These are phyloP conservation scores for Coccyzus lansbergi DNA, from an alignment of 2,797 vertebrate species.

Conservation along the genomic window DNA sequence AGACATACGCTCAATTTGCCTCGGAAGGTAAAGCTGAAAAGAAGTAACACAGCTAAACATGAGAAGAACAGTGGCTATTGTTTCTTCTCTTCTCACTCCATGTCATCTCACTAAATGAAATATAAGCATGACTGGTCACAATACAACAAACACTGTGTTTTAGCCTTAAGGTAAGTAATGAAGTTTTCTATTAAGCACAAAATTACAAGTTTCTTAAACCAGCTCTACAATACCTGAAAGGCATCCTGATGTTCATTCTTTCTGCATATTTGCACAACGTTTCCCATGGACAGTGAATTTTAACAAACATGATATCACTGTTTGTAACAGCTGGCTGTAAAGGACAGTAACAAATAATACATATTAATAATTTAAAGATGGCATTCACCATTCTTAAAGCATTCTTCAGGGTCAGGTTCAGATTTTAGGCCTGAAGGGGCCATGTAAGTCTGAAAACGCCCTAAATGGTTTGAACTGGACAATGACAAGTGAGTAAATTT, in stretches of 20 bases:
- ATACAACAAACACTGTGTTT: background rate
- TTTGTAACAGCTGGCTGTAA: conserved; percentile 92
- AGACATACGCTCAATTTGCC: background rate
- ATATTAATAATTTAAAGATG: background rate
- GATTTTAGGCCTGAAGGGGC: background rate
- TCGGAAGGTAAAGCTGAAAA: background rate
- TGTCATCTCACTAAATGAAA: background rate
- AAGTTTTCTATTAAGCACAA: background rate
- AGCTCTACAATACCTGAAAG: conserved; percentile 88
- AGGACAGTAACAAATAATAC: conserved; percentile 7
- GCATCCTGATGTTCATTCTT: conserved; percentile 98
- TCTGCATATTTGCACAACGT: conserved; percentile 97
- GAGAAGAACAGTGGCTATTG: background rate
- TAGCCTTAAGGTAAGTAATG: background rate
- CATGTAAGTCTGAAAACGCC: background rate
- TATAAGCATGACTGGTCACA: background rate
- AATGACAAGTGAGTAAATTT: background rate
- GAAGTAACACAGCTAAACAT: background rate
- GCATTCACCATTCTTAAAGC: background rate
- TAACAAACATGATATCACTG: conserved; percentile 98
- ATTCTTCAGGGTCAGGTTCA: background rate
- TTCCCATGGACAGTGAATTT: conserved; percentile 96
- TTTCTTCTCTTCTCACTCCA: background rate
- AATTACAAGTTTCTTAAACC: background rate
- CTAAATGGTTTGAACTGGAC: background rate